These are phyloP conservation scores for Morus bassanus DNA, from an alignment of 2,797 vertebrate genomes.

Conservation along the genomic window DNA sequence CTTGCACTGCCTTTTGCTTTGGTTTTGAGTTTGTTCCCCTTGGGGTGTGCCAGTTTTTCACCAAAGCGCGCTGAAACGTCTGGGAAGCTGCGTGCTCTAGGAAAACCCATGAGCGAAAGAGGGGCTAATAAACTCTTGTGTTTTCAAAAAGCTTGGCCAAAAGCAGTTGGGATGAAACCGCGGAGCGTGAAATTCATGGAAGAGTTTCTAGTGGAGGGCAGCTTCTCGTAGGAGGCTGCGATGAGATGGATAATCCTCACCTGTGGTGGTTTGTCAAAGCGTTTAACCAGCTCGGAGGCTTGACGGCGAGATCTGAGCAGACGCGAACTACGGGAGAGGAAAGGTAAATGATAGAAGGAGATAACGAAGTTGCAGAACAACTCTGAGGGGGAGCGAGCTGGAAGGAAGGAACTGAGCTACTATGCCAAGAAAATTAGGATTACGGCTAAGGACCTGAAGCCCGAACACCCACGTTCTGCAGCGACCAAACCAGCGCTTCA, in stretches of 20 bases:
- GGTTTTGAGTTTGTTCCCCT: background rate
- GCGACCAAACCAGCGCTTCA: background rate
- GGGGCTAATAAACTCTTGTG: rapidly evolving
- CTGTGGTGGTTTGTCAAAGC: rapidly evolving
- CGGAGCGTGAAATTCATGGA: too few species aligned
- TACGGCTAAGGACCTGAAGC: background rate
- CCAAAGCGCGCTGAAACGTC: rapidly evolving
- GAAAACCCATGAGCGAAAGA: too few species aligned
- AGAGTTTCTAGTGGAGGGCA: background rate
- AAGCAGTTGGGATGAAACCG: background rate
- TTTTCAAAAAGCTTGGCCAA: background rate
- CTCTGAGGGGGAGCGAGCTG: background rate
- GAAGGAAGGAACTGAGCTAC: background rate
- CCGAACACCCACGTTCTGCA: rapidly evolving
- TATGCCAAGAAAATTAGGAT: background rate
- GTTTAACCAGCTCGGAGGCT: background rate
- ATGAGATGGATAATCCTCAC: background rate
- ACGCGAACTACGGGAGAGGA: rapidly evolving
- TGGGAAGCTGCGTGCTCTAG: background rate
- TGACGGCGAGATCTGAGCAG: background rate
- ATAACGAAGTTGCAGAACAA: too few species aligned
- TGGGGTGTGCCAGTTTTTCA: background rate
- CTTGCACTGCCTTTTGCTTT: background rate
- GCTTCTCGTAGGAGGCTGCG: background rate
- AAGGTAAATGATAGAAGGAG: background rate